Percentiles rank a stretch among this genome's conserved stretches.
These are phyloP conservation scores for Listrodromus nycthemerus DNA, from an alignment of 2,888 invertebrate species.

Conservation along the genomic window DNA sequence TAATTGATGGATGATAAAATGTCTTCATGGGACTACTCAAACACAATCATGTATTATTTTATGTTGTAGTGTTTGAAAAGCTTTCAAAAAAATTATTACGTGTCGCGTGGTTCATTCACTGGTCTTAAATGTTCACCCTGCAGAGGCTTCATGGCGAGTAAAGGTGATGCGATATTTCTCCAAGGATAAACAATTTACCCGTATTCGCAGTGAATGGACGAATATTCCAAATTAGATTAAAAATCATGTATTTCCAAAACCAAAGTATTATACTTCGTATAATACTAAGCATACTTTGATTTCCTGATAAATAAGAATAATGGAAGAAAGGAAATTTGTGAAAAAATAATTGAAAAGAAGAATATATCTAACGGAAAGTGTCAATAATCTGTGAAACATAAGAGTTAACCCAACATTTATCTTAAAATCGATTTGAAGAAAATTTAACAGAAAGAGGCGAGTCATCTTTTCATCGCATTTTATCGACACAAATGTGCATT, in stretches of 20 bases:
- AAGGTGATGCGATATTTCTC: slow-evolving; percentile 9
- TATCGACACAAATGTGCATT: neutral
- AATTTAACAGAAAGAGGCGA: neutral
- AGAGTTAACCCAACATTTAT: neutral
- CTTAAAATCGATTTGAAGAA: neutral
- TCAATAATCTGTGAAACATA: too few relatives aligned
- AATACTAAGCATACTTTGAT: neutral
- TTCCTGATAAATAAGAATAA: neutral
- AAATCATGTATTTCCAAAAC: too few relatives aligned
- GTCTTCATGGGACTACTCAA: too few relatives aligned
- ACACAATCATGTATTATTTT: neutral
- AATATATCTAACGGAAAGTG: neutral
- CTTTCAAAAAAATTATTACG: neutral
- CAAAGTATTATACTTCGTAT: neutral
- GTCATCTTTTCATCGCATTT: neutral
- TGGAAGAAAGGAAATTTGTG: neutral
- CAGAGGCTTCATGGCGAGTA: neutral
- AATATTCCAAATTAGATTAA: neutral
- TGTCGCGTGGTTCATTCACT: neutral
- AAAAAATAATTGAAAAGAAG: neutral
- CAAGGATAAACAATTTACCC: neutral
- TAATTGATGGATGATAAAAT: neutral
- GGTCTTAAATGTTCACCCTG: neutral
- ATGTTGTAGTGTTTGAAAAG: neutral
- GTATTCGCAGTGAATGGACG: neutral